Evolutionary conservation across 2,797 vertebrate species (phyloP).

Genomic region (Pygocentrus nattereri): DNA sequence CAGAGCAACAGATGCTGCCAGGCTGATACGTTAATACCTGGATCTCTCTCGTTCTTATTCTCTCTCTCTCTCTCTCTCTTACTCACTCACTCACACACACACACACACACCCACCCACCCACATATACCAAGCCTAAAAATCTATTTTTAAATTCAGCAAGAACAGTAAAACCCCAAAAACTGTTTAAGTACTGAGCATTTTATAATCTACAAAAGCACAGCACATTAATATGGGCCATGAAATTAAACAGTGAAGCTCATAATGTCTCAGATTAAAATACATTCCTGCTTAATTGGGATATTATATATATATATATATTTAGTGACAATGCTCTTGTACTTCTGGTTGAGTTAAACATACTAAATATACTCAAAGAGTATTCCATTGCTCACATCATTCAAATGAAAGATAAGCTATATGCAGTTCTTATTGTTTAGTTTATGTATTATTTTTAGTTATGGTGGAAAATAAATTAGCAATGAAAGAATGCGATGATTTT

Average conservation of each 20-base stretch:
- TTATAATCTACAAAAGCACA: not conserved
- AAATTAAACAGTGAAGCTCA: not conserved
- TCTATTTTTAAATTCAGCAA: constrained; percentile 11
- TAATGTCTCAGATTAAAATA: no score
- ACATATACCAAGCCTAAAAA: not conserved
- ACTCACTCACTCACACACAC: not conserved
- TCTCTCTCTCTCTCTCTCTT: not conserved
- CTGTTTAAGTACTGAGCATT: not conserved
- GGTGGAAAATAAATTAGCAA: not conserved
- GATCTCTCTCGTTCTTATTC: constrained; percentile 34
- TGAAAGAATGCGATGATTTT: no score
- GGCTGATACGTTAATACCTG: constrained; percentile 62
- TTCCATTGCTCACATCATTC: not conserved
- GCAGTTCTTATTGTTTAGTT: not conserved
- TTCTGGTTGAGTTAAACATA: not conserved
- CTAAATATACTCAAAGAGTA: not conserved
- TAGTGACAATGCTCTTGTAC: no score
- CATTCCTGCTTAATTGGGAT: no score
- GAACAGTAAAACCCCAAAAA: constrained; percentile 7
- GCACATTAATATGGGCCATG: not conserved
- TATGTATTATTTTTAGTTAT: not conserved
- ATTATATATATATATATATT: no score
- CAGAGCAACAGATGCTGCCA: constrained; percentile 62
- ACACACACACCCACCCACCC: not conserved
- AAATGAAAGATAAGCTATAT: not conserved